Percentiles rank a stretch among this genome's conserved stretches.
These are phyloP conservation scores for Zeus faber DNA, from an alignment of 2,113 vertebrate genomes.

Conservation along the genomic window DNA sequence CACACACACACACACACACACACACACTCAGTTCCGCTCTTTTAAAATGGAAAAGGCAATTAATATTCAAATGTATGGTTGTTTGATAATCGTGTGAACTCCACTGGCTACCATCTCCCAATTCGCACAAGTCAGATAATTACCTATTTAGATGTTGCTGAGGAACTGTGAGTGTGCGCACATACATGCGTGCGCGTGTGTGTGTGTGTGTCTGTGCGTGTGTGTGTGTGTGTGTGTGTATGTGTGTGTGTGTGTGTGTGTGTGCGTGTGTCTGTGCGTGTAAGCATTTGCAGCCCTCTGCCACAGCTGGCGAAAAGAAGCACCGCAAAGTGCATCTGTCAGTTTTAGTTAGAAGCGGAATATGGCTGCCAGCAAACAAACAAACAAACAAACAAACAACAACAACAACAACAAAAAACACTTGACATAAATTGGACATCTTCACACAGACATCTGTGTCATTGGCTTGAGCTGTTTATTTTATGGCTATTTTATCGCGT, in stretches of 20 bases:
- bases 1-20: too few species aligned
- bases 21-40: too few species aligned
- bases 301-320: slow-evolving; percentile 55
- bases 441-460: neutral
- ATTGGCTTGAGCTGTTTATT: neutral
- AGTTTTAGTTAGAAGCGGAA: slow-evolving; percentile 51
- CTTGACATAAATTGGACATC: too few species aligned
- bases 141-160: slow-evolving; percentile 60
- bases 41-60: slow-evolving; percentile 54
- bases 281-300: slow-evolving; percentile 32
- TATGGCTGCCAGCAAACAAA: slow-evolving; percentile 33
- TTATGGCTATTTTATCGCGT: neutral
- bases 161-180: slow-evolving; percentile 31
- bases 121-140: slow-evolving; percentile 60
- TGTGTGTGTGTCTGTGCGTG: slow-evolving; percentile 20
- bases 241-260: slow-evolving; percentile 4
- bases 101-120: slow-evolving; percentile 39
- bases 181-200: slow-evolving; percentile 20
- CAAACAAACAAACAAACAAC: neutral
- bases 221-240: neutral
- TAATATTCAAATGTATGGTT: slow-evolving; percentile 61
- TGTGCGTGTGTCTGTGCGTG: slow-evolving; percentile 20
- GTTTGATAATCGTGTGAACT: slow-evolving; percentile 45
- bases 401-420: neutral
- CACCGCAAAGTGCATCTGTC: slow-evolving; percentile 61